Evolutionary conservation across 1,140 invertebrate species (phyloP).

Genomic region (Papilio machaon): DNA sequence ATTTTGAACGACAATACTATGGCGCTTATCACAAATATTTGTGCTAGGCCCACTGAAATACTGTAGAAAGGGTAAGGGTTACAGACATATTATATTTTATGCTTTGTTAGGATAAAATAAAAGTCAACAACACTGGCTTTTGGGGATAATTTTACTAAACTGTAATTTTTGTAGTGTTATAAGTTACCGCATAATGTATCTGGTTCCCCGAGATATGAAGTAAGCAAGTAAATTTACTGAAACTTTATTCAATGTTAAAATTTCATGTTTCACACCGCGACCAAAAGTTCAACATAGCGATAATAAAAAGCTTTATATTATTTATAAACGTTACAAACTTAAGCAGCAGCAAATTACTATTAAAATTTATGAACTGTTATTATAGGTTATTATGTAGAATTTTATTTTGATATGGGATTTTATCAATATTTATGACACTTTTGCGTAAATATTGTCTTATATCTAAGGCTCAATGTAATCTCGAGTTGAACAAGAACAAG

Average conservation of each 20-base stretch:
- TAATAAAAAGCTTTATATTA: background rate
- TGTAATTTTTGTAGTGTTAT: background rate
- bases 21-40: too few relatives aligned
- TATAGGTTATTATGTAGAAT: background rate
- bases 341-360: too few relatives aligned
- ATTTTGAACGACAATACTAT: too few relatives aligned
- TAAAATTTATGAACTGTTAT: too few relatives aligned
- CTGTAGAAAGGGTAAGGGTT: background rate
- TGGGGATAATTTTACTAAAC: background rate
- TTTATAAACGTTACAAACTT: too few relatives aligned
- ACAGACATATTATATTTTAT: conserved; percentile 2
- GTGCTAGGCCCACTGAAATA: background rate
- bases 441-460: background rate
- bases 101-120: background rate
- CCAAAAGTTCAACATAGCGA: background rate
- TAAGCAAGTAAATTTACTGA: background rate
- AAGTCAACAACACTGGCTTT: background rate
- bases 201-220: background rate
- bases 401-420: background rate
- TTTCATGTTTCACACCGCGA: background rate
- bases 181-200: background rate
- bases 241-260: background rate
- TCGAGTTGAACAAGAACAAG: background rate
- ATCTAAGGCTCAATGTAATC: background rate
- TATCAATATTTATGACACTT: background rate